phyloP scores from a whole-genome alignment of 2,888 invertebrate species.

The Cheilosia pagana region DNA sequence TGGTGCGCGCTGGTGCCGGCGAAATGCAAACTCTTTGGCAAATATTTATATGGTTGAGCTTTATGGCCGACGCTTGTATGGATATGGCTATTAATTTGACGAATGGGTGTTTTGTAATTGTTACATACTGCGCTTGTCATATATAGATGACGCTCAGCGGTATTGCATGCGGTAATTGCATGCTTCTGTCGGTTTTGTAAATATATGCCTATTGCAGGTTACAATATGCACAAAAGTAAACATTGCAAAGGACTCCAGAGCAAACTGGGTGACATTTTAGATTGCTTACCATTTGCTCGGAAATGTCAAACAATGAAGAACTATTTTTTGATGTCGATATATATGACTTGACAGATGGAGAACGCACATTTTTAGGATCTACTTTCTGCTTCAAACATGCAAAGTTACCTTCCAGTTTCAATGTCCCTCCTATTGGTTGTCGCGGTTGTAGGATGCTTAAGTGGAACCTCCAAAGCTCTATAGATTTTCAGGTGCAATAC shows the following conservation, averaged over 20 bases:
- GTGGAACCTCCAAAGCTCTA: too few relatives aligned
- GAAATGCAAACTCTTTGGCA: conserved; percentile 46
- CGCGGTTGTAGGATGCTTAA: too few relatives aligned
- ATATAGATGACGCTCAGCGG: conserved; percentile 7
- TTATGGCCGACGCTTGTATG: conserved; percentile 2
- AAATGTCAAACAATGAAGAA: conserved; percentile 12
- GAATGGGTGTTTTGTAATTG: conserved; percentile 50
- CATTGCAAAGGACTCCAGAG: neutral
- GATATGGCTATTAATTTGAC: conserved; percentile 48
- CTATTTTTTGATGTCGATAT: too few relatives aligned
- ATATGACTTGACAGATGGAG: too few relatives aligned
- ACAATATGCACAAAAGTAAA: neutral
- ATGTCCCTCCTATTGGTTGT: too few relatives aligned
- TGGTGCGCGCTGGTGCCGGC: conserved; percentile 12
- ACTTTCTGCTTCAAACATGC: too few relatives aligned
- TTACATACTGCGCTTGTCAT: conserved; percentile 16
- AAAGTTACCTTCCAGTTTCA: too few relatives aligned
- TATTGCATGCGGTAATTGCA: neutral
- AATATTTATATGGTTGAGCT: conserved; percentile 50
- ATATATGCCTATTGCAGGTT: neutral
- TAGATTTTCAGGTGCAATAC: too few relatives aligned
- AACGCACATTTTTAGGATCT: too few relatives aligned
- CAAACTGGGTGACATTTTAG: neutral
- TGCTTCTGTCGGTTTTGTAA: conserved; percentile 35
- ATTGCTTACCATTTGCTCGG: neutral